Percentiles rank a stretch among this genome's conserved stretches.
phyloP scores from a whole-genome alignment of 2,797 vertebrate genomes.

The Echeneis naucrates region DNA sequence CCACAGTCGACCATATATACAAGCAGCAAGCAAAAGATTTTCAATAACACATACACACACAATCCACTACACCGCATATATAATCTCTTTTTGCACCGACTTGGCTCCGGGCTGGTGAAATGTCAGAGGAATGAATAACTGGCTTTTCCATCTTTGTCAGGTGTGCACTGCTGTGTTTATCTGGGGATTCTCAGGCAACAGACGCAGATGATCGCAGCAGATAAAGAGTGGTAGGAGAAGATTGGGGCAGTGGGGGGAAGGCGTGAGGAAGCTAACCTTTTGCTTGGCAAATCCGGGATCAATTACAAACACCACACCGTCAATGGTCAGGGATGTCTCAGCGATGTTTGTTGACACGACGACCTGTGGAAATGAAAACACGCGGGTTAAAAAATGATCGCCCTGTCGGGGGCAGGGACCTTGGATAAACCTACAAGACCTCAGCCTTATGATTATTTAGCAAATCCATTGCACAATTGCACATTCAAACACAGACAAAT shows the following conservation, averaged over 20 bases:
- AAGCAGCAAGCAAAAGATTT: constrained; percentile 31
- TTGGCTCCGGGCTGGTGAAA: constrained; percentile 81
- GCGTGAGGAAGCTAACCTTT: constrained; percentile 90
- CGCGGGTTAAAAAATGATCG: constrained; percentile 48
- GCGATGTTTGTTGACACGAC: constrained; percentile 99
- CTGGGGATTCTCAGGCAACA: constrained; percentile 82
- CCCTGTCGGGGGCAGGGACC: not conserved
- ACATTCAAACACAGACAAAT: not conserved
- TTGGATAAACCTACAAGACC: constrained; percentile 4
- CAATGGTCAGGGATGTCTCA: constrained; percentile 97
- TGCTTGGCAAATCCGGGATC: constrained; percentile 99
- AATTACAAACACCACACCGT: constrained; percentile 98
- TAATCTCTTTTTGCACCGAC: constrained; percentile 76
- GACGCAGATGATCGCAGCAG: constrained; percentile 79
- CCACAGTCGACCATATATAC: constrained; percentile 14
- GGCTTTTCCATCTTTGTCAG: constrained; percentile 83
- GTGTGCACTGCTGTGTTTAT: constrained; percentile 78
- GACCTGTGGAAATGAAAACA: constrained; percentile 84
- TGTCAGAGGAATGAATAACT: constrained; percentile 86
- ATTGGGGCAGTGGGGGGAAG: constrained; percentile 12
- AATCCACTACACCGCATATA: constrained; percentile 53
- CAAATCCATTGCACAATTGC: not conserved
- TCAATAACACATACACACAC: constrained; percentile 25
- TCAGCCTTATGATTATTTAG: not conserved
- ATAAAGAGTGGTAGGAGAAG: constrained; percentile 72